Base-by-base conservation (phyloP, 1,140 invertebrate species). In the Agrilus planipennis region DNA sequence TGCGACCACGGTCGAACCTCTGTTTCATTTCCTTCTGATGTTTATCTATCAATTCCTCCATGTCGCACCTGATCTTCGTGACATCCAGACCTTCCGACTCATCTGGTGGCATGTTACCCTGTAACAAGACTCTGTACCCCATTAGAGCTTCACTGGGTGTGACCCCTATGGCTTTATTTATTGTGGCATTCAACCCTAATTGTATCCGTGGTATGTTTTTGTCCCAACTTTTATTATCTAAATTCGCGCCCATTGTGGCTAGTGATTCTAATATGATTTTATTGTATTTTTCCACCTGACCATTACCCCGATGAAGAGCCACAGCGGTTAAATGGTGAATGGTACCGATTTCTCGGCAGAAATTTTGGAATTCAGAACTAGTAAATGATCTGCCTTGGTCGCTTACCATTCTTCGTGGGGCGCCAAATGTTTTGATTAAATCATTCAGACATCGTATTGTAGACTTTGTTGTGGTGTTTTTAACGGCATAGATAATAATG, bases 361-460 rank as follows among this genome's bases (percentile, higher is more conserved):
- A 52, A 11, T 52, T 30, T 25, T 42, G 30, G 22, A 62, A 57
- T 15, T 38, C 12, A 12, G 52, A 45, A 0, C 52, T 44, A 0
- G 54, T 57, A 35, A 61, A 62, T 4, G 49, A 32, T 12, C 46
- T 51, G 4, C 60, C 60, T 38, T 51, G 32, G 20, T 67, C 63
- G 0, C 43, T 51, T 1, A 61, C 47, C 17, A 67, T 52, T 5
- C 53, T 21, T 9, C 23, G 34, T 0, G 57, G 53, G 1, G 39
- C 34, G 17, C 57, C 53, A 34, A 61, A 60, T 4, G 52, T 27
- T 34, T 32, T 34, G 18, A 41, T 20, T 7, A 41, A 4, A 0
- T 15, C 5, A 15, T 41, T 25, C 17, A 34, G 16, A 3, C n/a
- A 20, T 23, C 25, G 22, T 17, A 52, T 15, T n/a, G 42, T 22